Conservation (phyloP, 2,113 vertebrate species). For the Dascyllus trimaculatus region DNA sequence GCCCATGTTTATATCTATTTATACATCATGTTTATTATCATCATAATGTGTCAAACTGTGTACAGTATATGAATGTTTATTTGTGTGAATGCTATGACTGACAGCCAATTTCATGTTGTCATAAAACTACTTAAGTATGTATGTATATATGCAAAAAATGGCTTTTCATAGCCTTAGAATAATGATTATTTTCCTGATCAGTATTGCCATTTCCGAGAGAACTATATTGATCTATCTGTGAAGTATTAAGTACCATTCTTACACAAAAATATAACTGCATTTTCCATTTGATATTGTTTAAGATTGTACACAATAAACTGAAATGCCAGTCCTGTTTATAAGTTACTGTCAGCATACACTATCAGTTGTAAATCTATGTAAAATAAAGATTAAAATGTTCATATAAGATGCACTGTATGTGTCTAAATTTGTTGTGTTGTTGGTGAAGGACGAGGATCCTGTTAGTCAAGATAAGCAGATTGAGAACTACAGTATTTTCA, state of each 20-base stretch:
- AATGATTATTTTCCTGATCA: slow-evolving; percentile 16
- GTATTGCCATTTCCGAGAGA: background rate
- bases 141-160: slow-evolving; percentile 16
- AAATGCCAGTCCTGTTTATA: slow-evolving; percentile 47
- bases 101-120: slow-evolving; percentile 37
- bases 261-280: slow-evolving; percentile 2
- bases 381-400: slow-evolving; percentile 64
- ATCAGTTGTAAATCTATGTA: slow-evolving; percentile 51
- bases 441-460: background rate
- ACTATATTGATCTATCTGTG: slow-evolving; percentile 7
- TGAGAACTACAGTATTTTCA: no score
- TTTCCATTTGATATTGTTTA: slow-evolving; percentile 26
- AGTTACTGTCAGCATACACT: slow-evolving; percentile 32
- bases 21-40: slow-evolving; percentile 64
- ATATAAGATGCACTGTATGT: slow-evolving; percentile 28
- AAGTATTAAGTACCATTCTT: background rate
- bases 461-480: no score
- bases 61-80: slow-evolving; percentile 57
- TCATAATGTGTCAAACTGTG: slow-evolving; percentile 74
- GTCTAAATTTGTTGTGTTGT: slow-evolving; percentile 20
- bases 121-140: slow-evolving; percentile 25
- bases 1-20: slow-evolving; percentile 74
- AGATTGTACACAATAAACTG: slow-evolving; percentile 33
- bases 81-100: slow-evolving; percentile 35
- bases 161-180: slow-evolving; percentile 58